Evolutionary conservation across 2,888 invertebrate genomes (phyloP).

Genomic region (Xanthia togata): DNA sequence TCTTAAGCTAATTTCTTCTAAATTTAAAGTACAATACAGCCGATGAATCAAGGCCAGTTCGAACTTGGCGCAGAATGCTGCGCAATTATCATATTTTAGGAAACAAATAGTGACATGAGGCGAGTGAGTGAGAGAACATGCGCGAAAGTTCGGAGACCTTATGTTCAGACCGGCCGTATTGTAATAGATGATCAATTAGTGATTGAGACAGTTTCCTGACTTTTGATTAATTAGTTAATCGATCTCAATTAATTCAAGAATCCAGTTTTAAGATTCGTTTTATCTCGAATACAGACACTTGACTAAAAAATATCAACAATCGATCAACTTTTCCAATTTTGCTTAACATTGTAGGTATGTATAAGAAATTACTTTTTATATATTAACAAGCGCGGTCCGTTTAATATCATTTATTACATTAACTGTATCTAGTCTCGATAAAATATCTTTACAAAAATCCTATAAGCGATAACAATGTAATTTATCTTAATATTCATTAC

Average conservation of each 20-base stretch:
- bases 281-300: not conserved
- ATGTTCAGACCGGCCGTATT: not conserved
- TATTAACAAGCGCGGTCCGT: constrained; percentile 43
- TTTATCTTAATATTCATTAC: constrained; percentile 49
- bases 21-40: not conserved
- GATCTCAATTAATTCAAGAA: not conserved
- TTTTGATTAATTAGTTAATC: not conserved
- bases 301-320: not conserved
- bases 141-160: not conserved
- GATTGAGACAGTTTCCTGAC: not conserved
- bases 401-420: constrained; percentile 40
- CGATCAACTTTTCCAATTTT: constrained; percentile 20
- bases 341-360: constrained; percentile 1
- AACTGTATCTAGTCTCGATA: constrained; percentile 30
- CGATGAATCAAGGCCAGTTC: not conserved
- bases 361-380: constrained; percentile 7
- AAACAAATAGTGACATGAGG: not conserved
- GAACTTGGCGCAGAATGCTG: not conserved
- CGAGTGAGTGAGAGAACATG: not conserved
- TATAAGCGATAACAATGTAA: constrained; percentile 59
- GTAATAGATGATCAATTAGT: constrained; percentile 12
- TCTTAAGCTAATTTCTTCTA: constrained; percentile 8
- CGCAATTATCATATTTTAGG: too few relatives aligned
- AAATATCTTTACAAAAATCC: constrained; percentile 52
- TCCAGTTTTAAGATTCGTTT: not conserved